Percentiles rank a stretch among this genome's conserved stretches.
phyloP scores from a whole-genome alignment of 2,113 vertebrate genomes.

The Strigops habroptila region DNA sequence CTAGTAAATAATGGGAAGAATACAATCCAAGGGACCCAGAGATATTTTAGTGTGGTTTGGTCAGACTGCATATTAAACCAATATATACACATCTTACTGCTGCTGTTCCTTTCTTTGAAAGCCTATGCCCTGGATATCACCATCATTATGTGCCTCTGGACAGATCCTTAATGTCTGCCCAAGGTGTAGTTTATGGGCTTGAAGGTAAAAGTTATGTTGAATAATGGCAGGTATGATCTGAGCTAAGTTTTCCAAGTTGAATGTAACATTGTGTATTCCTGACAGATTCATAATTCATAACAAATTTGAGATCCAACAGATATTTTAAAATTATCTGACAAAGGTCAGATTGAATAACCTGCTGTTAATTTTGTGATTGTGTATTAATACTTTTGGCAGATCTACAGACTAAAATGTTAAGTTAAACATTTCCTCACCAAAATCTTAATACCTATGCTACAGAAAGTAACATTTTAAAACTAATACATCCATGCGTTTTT shows the following conservation, averaged over 20 bases:
- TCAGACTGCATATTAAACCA: not conserved
- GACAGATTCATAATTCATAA: not conserved
- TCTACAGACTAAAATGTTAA: not conserved
- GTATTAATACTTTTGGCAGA: not conserved
- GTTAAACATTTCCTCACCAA: not conserved
- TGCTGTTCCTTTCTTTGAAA: not conserved
- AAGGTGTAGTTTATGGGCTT: not conserved
- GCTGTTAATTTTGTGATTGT: not conserved
- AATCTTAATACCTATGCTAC: not conserved
- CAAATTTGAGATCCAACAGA: not conserved
- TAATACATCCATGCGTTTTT: rapidly evolving
- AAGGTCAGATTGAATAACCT: not conserved
- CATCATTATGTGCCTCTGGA: not conserved
- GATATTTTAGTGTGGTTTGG: not conserved
- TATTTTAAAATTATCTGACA: not conserved
- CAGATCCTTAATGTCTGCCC: not conserved
- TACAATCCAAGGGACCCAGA: not conserved
- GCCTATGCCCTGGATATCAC: not conserved
- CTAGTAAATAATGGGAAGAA: not conserved
- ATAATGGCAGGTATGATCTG: not conserved
- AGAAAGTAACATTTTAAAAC: not conserved
- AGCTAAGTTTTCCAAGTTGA: not conserved
- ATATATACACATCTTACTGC: not conserved
- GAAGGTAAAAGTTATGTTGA: not conserved
- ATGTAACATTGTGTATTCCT: not conserved